phyloP scores from a whole-genome alignment of 2,797 vertebrate genomes.

The Hylomyscus alleni region DNA sequence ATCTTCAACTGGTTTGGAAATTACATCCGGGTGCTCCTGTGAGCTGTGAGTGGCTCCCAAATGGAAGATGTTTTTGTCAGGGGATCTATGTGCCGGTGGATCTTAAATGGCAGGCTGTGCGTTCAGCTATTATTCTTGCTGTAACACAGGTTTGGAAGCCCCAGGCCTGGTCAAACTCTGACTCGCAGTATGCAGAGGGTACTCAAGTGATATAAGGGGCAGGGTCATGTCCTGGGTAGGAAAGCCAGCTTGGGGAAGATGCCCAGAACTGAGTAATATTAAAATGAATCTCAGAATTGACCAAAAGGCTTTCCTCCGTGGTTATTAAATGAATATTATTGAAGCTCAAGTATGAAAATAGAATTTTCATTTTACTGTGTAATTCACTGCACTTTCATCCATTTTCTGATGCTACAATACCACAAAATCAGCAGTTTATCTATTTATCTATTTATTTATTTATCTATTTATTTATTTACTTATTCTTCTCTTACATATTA shows the following conservation, averaged over 20 bases:
- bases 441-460: too few relatives aligned
- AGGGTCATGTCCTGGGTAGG: background rate
- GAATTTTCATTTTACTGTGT: background rate
- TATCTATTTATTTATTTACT: background rate
- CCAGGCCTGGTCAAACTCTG: background rate
- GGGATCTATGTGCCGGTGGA: background rate
- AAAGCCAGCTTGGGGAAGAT: background rate
- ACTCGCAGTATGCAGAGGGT: too few relatives aligned
- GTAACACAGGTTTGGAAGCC: background rate
- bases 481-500: background rate
- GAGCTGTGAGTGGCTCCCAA: slow-evolving; percentile 44
- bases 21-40: background rate
- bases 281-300: background rate
- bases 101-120: background rate
- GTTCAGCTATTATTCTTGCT: background rate
- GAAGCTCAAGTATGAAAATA: background rate
- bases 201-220: background rate
- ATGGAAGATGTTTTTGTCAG: background rate
- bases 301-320: background rate
- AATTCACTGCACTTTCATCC: background rate
- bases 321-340: background rate
- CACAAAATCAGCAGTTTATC: background rate
- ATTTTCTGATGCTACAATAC: background rate
- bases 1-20: slow-evolving; percentile 62
- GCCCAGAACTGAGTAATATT: background rate